Evolutionary conservation across 2,113 vertebrate genomes (phyloP).

Genomic region (Urocitellus parryii): DNA sequence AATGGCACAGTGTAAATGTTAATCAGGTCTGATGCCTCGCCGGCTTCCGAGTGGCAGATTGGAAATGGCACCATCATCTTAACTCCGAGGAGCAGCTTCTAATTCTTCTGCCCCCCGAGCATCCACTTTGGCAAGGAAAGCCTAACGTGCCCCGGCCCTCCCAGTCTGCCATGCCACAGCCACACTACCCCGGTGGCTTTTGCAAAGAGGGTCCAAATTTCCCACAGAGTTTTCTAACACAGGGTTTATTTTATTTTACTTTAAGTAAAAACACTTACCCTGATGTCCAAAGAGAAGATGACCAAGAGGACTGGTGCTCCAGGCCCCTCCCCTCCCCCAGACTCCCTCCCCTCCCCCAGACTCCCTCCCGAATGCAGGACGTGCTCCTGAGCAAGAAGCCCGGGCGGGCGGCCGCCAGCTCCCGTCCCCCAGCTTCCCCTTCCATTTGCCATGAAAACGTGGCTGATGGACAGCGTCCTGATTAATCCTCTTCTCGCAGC

Average conservation of each 20-base stretch:
- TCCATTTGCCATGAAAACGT: neutral
- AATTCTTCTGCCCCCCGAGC: slow-evolving; percentile 24
- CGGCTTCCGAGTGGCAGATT: slow-evolving; percentile 74
- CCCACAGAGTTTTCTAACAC: neutral
- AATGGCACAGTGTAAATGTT: slow-evolving; percentile 64
- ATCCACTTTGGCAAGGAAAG: neutral
- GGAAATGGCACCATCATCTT: slow-evolving; percentile 61
- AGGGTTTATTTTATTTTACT: neutral
- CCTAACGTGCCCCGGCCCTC: neutral
- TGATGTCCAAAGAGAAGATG: neutral
- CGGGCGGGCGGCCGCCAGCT: neutral
- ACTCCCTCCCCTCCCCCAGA: fast-evolving
- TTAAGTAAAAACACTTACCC: neutral
- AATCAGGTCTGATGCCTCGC: slow-evolving; percentile 66
- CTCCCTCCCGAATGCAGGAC: no score
- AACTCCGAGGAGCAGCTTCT: slow-evolving; percentile 33
- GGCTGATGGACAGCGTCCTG: fast-evolving
- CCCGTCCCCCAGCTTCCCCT: neutral
- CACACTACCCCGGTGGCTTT: neutral
- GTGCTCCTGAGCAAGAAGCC: neutral
- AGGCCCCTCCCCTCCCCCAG: fast-evolving
- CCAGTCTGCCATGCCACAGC: fast-evolving
- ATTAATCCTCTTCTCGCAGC: neutral
- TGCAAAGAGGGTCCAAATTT: neutral
- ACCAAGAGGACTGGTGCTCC: fast-evolving